Evolutionary conservation across 1,140 invertebrate species (phyloP).

Genomic region (Stegodyphus dumicola): DNA sequence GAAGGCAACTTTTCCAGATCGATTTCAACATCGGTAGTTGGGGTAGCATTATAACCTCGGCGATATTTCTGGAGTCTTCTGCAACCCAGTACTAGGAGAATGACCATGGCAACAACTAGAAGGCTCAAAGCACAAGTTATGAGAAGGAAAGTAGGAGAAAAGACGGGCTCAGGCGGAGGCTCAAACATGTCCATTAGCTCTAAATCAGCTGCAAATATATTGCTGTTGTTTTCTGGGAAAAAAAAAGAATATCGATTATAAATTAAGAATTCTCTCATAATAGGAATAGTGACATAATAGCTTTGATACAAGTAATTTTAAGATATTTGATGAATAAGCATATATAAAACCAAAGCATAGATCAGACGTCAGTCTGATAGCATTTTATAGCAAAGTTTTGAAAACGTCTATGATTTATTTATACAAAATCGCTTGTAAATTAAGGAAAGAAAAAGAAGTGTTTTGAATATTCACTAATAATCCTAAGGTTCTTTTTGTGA

Average conservation of each 20-base stretch:
- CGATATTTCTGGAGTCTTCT: slow-evolving; percentile 66
- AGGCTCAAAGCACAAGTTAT: slow-evolving; percentile 72
- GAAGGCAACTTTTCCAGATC: slow-evolving; percentile 89
- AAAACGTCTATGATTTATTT: too few relatives aligned
- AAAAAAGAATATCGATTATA: background rate
- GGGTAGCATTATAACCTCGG: slow-evolving; percentile 77
- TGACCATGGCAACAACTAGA: slow-evolving; percentile 43
- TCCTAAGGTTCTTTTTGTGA: too few relatives aligned
- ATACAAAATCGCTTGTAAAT: too few relatives aligned
- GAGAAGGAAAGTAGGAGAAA: slow-evolving; percentile 80
- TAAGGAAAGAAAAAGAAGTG: too few relatives aligned
- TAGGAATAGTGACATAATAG: too few relatives aligned
- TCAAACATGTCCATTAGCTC: slow-evolving; percentile 59
- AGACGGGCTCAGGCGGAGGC: slow-evolving; percentile 70
- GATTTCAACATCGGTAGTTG: slow-evolving; percentile 76
- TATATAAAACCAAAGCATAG: too few relatives aligned
- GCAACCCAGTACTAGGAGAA: slow-evolving; percentile 31
- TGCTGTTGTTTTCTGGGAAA: slow-evolving; percentile 47
- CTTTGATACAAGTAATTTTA: too few relatives aligned
- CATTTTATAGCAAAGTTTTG: too few relatives aligned
- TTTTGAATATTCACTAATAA: too few relatives aligned
- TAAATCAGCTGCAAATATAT: slow-evolving; percentile 49
- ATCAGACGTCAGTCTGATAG: too few relatives aligned
- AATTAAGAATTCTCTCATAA: too few relatives aligned
- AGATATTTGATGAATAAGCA: too few relatives aligned